phyloP scores from a whole-genome alignment of 2,113 vertebrate species.

The Trichechus manatus region DNA sequence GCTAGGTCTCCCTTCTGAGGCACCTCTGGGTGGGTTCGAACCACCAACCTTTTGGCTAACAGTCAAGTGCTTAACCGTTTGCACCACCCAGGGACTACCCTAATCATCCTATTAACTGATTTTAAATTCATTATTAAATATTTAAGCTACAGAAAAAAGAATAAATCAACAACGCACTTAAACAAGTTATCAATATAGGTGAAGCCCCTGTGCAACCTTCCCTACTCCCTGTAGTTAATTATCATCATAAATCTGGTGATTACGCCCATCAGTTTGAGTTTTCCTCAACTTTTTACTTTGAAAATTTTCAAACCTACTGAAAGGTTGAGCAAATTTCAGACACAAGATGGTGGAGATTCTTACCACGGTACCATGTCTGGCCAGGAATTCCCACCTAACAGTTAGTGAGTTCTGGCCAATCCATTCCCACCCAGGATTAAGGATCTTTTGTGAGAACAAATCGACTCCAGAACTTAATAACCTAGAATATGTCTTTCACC shows the following conservation, averaged over 20 bases:
- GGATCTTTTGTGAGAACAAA: no score
- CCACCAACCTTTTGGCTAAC: no score
- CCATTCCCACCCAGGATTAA: no score
- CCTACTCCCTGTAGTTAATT: neutral
- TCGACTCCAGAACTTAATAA: no score
- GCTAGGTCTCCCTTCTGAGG: no score
- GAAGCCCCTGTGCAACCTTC: neutral
- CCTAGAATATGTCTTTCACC: neutral
- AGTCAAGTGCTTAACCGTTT: no score
- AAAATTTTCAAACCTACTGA: neutral
- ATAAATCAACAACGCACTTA: neutral
- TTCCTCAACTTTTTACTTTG: slow-evolving; percentile 25
- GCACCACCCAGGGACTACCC: no score
- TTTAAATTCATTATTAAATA: slow-evolving; percentile 44
- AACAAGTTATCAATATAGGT: neutral
- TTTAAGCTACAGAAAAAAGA: neutral
- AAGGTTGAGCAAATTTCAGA: neutral
- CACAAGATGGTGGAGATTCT: no score
- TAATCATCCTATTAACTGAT: neutral
- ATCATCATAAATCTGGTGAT: neutral
- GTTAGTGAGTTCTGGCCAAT: no score
- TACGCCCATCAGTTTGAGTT: neutral
- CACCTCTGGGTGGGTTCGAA: no score
- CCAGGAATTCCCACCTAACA: no score
- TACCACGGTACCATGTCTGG: no score